phyloP scores from a whole-genome alignment of 2,888 invertebrate species.

The Spicauda simplicius region DNA sequence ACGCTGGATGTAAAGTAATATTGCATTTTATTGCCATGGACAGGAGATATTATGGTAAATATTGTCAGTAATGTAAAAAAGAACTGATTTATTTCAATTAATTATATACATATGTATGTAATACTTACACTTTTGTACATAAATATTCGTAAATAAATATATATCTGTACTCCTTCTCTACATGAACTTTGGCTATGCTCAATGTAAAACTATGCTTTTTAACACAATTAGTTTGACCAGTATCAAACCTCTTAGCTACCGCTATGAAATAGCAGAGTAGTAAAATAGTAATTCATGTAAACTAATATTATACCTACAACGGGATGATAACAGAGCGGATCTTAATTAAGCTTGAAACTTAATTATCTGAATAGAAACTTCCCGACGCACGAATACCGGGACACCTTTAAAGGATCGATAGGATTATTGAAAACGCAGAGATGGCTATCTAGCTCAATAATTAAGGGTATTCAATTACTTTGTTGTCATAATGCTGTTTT shows the following conservation, averaged over 20 bases:
- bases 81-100: no score
- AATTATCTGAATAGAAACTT: neutral
- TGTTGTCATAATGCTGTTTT: neutral
- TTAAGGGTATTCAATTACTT: neutral
- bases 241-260: neutral
- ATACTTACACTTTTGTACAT: no score
- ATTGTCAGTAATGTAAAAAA: no score
- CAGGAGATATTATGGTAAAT: no score
- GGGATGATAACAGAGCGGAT: neutral
- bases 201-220: no score
- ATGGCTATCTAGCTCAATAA: neutral
- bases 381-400: neutral
- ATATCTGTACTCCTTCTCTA: no score
- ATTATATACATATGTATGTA: no score
- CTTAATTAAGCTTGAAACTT: neutral
- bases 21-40: no score
- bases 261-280: neutral
- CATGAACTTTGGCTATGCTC: no score
- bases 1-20: no score
- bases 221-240: neutral
- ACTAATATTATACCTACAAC: neutral
- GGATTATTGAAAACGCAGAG: neutral
- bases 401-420: neutral
- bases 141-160: no score
- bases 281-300: neutral